A percentile compares a stretch with the other conserved stretches of the same genome.
Evolutionary conservation across 1,140 invertebrate genomes (phyloP).

Genomic region (Cataglyphis hispanica): DNA sequence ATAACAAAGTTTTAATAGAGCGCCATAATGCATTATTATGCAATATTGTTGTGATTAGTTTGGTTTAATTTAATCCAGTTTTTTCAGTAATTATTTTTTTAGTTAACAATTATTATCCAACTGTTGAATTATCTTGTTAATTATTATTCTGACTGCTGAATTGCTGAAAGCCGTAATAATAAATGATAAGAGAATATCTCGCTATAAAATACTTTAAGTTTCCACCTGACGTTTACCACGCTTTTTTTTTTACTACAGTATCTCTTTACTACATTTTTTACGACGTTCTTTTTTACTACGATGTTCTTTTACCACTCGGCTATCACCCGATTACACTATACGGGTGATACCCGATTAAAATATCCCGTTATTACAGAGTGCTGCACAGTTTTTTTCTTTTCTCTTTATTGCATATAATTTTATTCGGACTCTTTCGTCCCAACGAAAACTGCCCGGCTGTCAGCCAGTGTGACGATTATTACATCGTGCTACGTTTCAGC

Average conservation of each 20-base stretch:
- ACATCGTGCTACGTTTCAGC: conserved; percentile 12
- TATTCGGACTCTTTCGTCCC: conserved; percentile 8
- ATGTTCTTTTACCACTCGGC: too few species aligned
- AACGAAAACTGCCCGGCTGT: not conserved
- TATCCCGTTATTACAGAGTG: conserved; percentile 9
- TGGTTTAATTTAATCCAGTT: not conserved
- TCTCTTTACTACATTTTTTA: too few species aligned
- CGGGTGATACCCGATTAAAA: too few species aligned
- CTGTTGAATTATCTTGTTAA: not conserved
- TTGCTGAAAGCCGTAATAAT: not conserved
- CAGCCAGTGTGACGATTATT: conserved; percentile 14
- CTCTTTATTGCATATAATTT: conserved; percentile 36
- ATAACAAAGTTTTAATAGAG: not conserved
- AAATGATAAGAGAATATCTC: not conserved
- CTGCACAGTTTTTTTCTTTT: not conserved
- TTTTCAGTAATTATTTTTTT: not conserved
- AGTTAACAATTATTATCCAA: conserved; percentile 16
- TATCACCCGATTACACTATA: conserved; percentile 12
- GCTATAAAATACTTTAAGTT: not conserved
- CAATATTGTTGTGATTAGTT: not conserved
- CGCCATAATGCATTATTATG: not conserved
- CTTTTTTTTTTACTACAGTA: too few species aligned
- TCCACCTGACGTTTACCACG: not conserved
- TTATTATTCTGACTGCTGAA: not conserved
- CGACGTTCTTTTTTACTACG: too few species aligned